Conservation (phyloP, 2,888 invertebrate species). For the Temnothorax ravouxi region DNA sequence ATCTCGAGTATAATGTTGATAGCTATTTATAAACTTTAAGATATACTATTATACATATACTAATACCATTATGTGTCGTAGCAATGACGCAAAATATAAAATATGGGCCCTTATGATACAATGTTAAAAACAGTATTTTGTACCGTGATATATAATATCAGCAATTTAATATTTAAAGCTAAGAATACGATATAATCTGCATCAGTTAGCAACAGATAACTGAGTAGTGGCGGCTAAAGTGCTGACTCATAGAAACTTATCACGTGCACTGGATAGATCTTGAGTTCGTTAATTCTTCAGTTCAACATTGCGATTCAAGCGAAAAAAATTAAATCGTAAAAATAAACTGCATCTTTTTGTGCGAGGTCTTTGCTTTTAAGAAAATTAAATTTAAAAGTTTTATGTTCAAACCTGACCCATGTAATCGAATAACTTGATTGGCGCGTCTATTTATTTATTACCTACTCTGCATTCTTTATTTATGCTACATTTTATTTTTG, state of each 20-base stretch:
- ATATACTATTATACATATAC: not conserved
- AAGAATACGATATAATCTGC: not conserved
- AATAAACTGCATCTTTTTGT: not conserved
- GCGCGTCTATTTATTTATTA: not conserved
- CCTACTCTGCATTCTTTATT: not conserved
- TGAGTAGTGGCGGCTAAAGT: not conserved
- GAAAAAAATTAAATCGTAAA: not conserved
- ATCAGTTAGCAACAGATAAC: not conserved
- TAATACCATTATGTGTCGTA: not conserved
- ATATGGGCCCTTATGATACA: not conserved
- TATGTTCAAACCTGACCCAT: not conserved
- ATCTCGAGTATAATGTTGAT: not conserved
- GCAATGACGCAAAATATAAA: not conserved
- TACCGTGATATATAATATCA: not conserved
- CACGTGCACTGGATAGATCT: not conserved
- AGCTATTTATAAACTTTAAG: not conserved
- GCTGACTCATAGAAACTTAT: slow-evolving; percentile 14
- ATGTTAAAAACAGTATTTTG: not conserved
- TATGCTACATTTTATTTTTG: not conserved
- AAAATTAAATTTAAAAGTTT: not conserved
- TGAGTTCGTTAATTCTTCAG: slow-evolving; percentile 2
- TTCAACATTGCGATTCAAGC: not conserved
- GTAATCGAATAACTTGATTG: not conserved
- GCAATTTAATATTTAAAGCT: not conserved
- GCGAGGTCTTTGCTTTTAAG: not conserved